phyloP scores from a whole-genome alignment of 2,797 vertebrate species.

The Helostoma temminkii region DNA sequence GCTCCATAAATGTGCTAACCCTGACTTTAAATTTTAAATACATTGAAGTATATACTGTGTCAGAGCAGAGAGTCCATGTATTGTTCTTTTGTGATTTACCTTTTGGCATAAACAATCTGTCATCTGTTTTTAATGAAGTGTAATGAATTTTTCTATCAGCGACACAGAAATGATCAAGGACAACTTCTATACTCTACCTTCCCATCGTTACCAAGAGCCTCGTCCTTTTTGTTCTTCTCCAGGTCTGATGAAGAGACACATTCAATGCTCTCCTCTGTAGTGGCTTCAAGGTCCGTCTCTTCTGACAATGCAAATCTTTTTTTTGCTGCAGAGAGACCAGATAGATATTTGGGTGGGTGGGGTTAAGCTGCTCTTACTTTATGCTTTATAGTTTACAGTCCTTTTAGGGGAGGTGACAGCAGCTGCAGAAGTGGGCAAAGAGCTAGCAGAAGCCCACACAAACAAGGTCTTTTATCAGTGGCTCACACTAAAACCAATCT shows the following conservation, averaged over 20 bases:
- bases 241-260: conserved; percentile 74
- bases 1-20: too few relatives aligned
- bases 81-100: too few relatives aligned
- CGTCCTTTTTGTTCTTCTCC: conserved; percentile 74
- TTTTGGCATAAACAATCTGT: too few relatives aligned
- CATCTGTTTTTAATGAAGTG: background rate
- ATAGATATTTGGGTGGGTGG: background rate
- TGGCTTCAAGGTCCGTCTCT: conserved; percentile 76
- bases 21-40: too few relatives aligned
- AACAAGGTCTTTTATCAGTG: conserved; percentile 52
- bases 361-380: conserved; percentile 14
- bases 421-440: conserved; percentile 6
- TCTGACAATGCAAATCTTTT: conserved; percentile 76
- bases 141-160: background rate
- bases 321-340: conserved; percentile 71
- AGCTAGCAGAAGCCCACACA: conserved; percentile 29
- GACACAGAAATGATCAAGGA: conserved; percentile 5
- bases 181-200: conserved; percentile 56
- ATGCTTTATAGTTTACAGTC: conserved; percentile 16
- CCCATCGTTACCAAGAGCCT: conserved; percentile 42
- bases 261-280: conserved; percentile 82
- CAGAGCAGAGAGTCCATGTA: too few relatives aligned
- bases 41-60: too few relatives aligned
- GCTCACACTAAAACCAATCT: conserved; percentile 37
- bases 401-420: conserved; percentile 39